Evolutionary conservation across 2,797 vertebrate species (phyloP).

Genomic region (Gymnocypris eckloni): DNA sequence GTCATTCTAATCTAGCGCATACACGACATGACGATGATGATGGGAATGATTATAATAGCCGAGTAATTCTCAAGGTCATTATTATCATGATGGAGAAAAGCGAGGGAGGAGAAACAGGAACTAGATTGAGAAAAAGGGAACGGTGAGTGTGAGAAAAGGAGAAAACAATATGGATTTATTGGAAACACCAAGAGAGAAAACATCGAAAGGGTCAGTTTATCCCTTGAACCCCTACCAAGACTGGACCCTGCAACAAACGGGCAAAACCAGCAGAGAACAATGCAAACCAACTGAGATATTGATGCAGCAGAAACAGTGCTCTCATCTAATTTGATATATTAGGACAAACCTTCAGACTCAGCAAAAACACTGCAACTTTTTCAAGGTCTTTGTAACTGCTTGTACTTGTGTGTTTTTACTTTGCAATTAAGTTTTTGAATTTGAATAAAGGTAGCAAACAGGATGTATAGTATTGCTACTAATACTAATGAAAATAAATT

Average conservation of each 20-base stretch:
- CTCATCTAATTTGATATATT: neutral
- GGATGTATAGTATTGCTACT: neutral
- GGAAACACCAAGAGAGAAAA: neutral
- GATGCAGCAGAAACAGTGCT: neutral
- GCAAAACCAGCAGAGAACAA: slow-evolving; percentile 14
- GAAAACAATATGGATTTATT: slow-evolving; percentile 27
- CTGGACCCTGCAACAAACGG: slow-evolving; percentile 1
- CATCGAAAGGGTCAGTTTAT: slow-evolving; percentile 9
- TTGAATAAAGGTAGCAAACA: neutral
- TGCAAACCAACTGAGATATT: slow-evolving; percentile 16
- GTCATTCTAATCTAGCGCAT: slow-evolving; percentile 32
- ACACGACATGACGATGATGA: slow-evolving; percentile 42
- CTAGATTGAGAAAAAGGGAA: neutral
- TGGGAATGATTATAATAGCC: slow-evolving; percentile 50
- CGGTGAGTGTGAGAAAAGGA: neutral
- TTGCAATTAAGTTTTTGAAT: neutral
- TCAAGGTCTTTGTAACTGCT: neutral
- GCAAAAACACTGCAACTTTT: neutral
- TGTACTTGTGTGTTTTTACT: neutral
- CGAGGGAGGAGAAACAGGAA: slow-evolving; percentile 1
- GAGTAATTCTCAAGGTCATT: slow-evolving; percentile 59
- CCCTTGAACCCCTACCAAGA: slow-evolving; percentile 6
- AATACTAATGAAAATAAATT: neutral
- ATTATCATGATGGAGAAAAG: slow-evolving; percentile 44
- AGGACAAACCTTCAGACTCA: slow-evolving; percentile 3